Evolutionary conservation across 2,797 vertebrate species (phyloP).

Genomic region (Lindbergichthys nudifrons): DNA sequence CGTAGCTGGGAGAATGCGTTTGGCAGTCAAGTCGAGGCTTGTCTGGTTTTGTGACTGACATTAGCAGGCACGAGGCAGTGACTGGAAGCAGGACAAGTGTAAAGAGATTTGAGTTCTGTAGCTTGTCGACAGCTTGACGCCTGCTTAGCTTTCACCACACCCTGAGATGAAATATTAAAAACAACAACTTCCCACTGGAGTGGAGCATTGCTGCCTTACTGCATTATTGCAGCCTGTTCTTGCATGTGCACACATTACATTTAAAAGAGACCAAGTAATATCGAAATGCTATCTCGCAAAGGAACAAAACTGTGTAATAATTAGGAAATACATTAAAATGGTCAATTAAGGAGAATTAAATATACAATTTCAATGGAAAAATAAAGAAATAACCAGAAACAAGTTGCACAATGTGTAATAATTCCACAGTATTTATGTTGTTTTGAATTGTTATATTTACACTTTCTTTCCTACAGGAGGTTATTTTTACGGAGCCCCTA

Average conservation of each 20-base stretch:
- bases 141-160: conserved; percentile 49
- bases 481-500: background rate
- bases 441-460: background rate
- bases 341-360: background rate
- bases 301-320: background rate
- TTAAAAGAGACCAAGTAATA: background rate
- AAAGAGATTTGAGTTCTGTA: conserved; percentile 45
- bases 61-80: conserved; percentile 20
- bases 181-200: conserved; percentile 41
- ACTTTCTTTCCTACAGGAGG: background rate
- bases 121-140: conserved; percentile 47
- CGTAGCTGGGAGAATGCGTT: conserved; percentile 26
- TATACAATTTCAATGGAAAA: conserved; percentile 1
- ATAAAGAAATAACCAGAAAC: background rate
- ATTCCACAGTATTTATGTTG: background rate
- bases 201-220: conserved; percentile 14
- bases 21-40: conserved; percentile 38
- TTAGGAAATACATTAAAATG: background rate
- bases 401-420: background rate
- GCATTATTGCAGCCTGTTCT: conserved; percentile 29
- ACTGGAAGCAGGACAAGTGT: conserved; percentile 35
- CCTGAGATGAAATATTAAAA: conserved; percentile 60
- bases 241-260: background rate
- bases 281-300: background rate
- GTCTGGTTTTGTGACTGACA: conserved; percentile 53